phyloP scores from a whole-genome alignment of 2,797 vertebrate genomes.

The Sebastes diaconus region DNA sequence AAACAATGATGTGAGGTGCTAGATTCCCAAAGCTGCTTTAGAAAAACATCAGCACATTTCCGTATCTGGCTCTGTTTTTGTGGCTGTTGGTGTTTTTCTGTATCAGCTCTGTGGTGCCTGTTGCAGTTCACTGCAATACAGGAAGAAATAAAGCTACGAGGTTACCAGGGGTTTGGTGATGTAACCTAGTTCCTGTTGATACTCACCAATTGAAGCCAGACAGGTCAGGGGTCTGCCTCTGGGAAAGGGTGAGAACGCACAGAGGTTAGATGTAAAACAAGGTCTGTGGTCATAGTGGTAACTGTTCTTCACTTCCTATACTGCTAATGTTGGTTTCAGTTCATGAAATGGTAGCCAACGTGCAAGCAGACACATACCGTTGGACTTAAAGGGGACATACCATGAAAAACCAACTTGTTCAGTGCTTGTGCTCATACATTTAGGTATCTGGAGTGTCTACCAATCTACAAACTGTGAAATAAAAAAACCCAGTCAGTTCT shows the following conservation, averaged over 20 bases:
- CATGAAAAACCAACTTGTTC: no score
- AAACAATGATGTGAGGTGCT: neutral
- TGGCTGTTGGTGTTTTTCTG: neutral
- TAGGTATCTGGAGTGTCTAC: no score
- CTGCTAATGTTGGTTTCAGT: conserved; percentile 7
- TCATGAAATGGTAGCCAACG: neutral
- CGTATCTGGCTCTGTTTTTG: conserved; percentile 26
- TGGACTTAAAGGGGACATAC: neutral
- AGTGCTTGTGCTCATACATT: no score
- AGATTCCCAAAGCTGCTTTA: neutral
- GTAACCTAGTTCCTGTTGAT: neutral
- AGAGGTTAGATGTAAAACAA: conserved; percentile 22
- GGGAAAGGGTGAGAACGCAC: conserved; percentile 38
- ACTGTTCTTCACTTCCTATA: neutral
- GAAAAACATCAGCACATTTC: neutral
- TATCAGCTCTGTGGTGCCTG: neutral
- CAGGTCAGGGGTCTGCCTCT: conserved; percentile 87
- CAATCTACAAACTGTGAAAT: no score
- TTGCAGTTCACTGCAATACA: neutral
- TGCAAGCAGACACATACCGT: neutral
- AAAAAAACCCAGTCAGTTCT: no score
- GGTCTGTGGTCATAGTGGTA: neutral
- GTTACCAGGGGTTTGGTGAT: neutral
- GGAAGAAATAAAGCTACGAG: neutral
- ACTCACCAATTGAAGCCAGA: conserved; percentile 86